phyloP scores from a whole-genome alignment of 2,113 vertebrate genomes.

The Elaphurus davidianus region DNA sequence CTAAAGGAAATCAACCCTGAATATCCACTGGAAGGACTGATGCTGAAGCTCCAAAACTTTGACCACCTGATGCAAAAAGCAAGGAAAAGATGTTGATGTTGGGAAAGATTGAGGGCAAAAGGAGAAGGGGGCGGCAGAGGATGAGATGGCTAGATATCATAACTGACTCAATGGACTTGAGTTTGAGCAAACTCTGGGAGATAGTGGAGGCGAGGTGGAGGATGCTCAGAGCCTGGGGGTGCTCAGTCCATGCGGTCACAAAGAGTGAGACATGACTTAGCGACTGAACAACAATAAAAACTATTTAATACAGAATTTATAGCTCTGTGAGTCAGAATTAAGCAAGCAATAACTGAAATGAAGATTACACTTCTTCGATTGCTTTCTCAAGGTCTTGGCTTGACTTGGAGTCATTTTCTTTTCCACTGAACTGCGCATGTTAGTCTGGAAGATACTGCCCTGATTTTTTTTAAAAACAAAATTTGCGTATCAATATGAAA shows the following conservation, averaged over 20 bases:
- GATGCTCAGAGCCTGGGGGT: not conserved
- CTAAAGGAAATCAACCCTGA: not conserved
- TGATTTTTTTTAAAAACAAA: conserved; percentile 12
- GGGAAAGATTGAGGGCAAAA: not conserved
- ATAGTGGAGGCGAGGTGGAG: not conserved
- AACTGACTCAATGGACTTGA: not conserved
- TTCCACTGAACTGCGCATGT: not conserved
- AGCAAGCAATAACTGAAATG: conserved; percentile 22
- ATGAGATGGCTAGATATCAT: not conserved
- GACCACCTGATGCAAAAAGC: not conserved
- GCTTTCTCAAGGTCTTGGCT: not conserved
- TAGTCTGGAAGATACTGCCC: not conserved
- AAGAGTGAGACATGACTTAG: not conserved
- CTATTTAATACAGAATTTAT: conserved; percentile 20
- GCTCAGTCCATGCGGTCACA: not conserved
- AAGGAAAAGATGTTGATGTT: not conserved
- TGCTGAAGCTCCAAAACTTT: not conserved
- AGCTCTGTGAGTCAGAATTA: conserved; percentile 4
- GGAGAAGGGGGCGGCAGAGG: not conserved
- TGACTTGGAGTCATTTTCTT: not conserved
- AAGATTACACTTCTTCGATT: not conserved
- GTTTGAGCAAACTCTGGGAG: not conserved
- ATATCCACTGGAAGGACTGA: not conserved
- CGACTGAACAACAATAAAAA: not conserved
- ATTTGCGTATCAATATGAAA: not conserved